Evolutionary conservation across 2,888 invertebrate genomes (phyloP).

Genomic region (Ryuthela nishihirai): DNA sequence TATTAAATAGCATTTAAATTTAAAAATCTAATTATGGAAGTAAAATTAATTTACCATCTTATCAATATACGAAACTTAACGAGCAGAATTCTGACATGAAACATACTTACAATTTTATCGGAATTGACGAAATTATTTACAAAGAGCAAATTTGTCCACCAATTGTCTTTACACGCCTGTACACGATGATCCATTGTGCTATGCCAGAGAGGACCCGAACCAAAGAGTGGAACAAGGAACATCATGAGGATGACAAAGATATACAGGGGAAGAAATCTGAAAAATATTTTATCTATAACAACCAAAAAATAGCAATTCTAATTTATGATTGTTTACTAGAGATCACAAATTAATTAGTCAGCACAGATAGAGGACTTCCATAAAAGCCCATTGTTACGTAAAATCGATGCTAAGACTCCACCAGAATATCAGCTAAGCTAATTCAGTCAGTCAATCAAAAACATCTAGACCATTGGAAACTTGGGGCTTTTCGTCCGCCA

Average conservation of each 20-base stretch:
- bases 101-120: constrained; percentile 17
- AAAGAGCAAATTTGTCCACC: constrained; percentile 38
- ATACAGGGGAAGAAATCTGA: constrained; percentile 20
- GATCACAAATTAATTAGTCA: neutral
- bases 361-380: no score
- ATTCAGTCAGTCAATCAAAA: no score
- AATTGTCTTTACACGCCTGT: constrained; percentile 17
- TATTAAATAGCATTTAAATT: no score
- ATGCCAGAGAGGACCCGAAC: constrained; percentile 20
- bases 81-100: no score
- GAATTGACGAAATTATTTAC: constrained; percentile 33
- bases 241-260: constrained; percentile 10
- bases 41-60: neutral
- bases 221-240: constrained; percentile 16
- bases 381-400: constrained; percentile 8
- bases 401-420: no score
- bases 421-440: no score
- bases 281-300: neutral
- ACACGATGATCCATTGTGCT: constrained; percentile 9
- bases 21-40: neutral
- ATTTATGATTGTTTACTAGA: neutral
- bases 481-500: no score
- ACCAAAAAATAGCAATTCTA: neutral
- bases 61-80: no score
- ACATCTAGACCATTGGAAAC: no score